Evolutionary conservation across 1,140 invertebrate species (phyloP), one percentile per base, ranked within the genome.

Genomic region (Mercenaria mercenaria): DNA sequence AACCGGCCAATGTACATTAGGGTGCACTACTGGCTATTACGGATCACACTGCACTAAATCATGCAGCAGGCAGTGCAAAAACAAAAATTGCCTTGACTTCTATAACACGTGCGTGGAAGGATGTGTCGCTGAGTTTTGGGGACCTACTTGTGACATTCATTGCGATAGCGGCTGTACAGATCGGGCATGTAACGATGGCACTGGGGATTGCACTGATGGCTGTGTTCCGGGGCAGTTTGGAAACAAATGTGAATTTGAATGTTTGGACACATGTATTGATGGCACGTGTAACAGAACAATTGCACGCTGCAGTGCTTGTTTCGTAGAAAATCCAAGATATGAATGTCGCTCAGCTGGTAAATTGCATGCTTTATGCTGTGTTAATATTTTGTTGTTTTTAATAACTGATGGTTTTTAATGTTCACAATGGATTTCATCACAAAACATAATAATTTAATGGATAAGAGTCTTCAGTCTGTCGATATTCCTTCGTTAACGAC

Each of bases 41-140:
- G 56, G 56, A 10, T 32, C 50, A 47, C 11, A 18, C 1, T 88
- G 85, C 37, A 32, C 34, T 0, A 1, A 64, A 39, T 11, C 32
- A 18, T 88, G 85, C 32, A 88, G 85, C 34, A 6, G 0, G 2
- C 34, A 52, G 26, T 88, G 85, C 39, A 39, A 20, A 15, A 79
- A 79, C 32, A 88, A 26, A 52, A 56, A 79, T 34, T 88, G 85
- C 47, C 1, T 39, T 1, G 74, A 88, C 32, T 64, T 34, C 29
- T 74, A 47, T 39, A 88, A 88, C 56, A 39, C 47, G n/a, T 88
- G 85, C 52, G 74, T 88, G 2, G 85, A 88, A 23, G 85, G 85
- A 47, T 88, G 85, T 41, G 39, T 88, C 0, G 56, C 79, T 23
- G 39, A 77, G 23, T 88, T 77, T 32, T 88, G 69, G 43, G 72